Conservation (phyloP, 1,140 invertebrate species). For the Drosophila baimaii region DNA sequence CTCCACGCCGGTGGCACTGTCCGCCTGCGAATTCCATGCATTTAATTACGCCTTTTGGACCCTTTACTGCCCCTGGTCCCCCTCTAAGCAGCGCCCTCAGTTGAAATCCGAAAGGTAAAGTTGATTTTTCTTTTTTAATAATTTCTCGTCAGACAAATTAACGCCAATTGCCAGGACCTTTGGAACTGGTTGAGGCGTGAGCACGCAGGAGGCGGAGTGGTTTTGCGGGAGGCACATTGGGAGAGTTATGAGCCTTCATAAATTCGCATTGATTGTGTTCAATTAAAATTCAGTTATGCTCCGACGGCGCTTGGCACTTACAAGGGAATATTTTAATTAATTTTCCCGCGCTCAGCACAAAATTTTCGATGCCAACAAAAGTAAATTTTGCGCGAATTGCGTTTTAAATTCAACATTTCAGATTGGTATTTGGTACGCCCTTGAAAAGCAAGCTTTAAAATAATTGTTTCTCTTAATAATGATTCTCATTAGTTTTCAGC, state of each 20-base stretch:
- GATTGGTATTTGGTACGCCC: conserved; percentile 49
- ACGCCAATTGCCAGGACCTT: conserved; percentile 62
- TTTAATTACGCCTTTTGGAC: conserved; percentile 44
- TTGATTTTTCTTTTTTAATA: conserved; percentile 75
- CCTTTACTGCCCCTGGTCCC: conserved; percentile 5
- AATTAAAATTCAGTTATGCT: conserved; percentile 84
- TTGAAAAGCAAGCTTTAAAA: conserved; percentile 41
- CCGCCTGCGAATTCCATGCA: conserved; percentile 19
- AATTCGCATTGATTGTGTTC: conserved; percentile 83
- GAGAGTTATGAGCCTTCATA: conserved; percentile 53
- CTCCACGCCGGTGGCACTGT: not conserved
- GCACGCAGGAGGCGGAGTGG: conserved; percentile 13
- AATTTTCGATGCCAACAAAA: conserved; percentile 61
- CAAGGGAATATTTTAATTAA: conserved; percentile 83
- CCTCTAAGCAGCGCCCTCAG: conserved; percentile 39
- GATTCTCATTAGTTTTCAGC: too few relatives aligned
- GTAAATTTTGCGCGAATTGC: conserved; percentile 39
- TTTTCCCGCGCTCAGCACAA: conserved; percentile 83
- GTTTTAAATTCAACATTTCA: conserved; percentile 42
- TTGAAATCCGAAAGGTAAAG: conserved; percentile 61
- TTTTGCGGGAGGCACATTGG: not conserved
- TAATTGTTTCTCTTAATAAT: too few relatives aligned
- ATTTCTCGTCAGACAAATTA: conserved; percentile 79
- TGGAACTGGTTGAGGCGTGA: conserved; percentile 44
- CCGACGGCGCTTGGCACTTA: conserved; percentile 71